phyloP scores from a whole-genome alignment of 2,113 vertebrate genomes.

The Maccullochella peelii region DNA sequence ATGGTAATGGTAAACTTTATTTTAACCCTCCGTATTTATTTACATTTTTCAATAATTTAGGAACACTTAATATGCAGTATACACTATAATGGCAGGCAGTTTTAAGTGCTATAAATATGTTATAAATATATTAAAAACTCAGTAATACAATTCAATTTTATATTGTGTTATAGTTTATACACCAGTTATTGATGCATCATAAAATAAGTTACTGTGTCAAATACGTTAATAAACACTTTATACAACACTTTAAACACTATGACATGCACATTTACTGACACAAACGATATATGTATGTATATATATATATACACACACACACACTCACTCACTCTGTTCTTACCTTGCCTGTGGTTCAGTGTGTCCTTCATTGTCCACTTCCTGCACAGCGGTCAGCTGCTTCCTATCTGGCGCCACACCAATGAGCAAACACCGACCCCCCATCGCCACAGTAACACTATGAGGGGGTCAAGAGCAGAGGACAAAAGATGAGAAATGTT shows the following conservation, averaged over 20 bases:
- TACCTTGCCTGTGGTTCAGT: constrained; percentile 38
- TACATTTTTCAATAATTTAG: background rate
- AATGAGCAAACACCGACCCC: constrained; percentile 76
- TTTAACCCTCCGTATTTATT: background rate
- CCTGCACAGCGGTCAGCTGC: constrained; percentile 86
- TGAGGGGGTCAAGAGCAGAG: constrained; percentile 39
- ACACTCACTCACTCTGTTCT: constrained; percentile 11
- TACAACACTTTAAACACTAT: constrained; percentile 3
- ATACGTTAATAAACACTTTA: background rate
- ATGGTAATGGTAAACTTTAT: too few relatives aligned
- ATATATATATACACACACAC: constrained; percentile 15
- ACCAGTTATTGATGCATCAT: background rate
- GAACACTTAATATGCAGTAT: too few relatives aligned
- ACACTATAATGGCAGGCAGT: background rate
- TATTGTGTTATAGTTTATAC: background rate
- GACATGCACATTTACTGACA: constrained; percentile 21
- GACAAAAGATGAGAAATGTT: constrained; percentile 30
- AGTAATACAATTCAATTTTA: background rate
- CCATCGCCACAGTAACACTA: constrained; percentile 21
- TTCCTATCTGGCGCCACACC: constrained; percentile 85
- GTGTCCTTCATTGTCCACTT: constrained; percentile 78
- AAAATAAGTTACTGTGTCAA: background rate
- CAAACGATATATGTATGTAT: background rate
- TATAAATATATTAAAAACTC: background rate
- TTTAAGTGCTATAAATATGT: background rate